A percentile compares a stretch with the other conserved stretches of the same genome.
phyloP scores from a whole-genome alignment of 2,888 invertebrate genomes.

The Eutolmus rufibarbis region DNA sequence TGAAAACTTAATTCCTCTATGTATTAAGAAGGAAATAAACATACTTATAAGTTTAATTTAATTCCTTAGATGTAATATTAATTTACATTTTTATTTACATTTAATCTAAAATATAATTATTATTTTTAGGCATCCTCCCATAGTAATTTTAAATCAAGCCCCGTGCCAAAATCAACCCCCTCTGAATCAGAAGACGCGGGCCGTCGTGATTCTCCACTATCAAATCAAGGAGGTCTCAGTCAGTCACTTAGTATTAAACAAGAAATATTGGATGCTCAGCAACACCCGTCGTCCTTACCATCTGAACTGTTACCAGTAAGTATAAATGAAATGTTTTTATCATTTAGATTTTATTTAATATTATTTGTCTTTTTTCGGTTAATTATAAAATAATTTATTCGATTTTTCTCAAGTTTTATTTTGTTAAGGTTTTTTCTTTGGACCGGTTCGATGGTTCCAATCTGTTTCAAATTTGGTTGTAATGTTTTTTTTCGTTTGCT shows the following conservation, averaged over 20 bases:
- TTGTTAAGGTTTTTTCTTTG: constrained; percentile 65
- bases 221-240: constrained; percentile 59
- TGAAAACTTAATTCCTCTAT: neutral
- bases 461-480: constrained; percentile 47
- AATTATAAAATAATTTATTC: neutral
- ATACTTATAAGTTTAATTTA: neutral
- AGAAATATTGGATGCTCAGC: constrained; percentile 62
- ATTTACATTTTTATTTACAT: neutral
- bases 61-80: neutral
- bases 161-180: constrained; percentile 72
- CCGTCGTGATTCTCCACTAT: constrained; percentile 61
- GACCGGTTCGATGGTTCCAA: constrained; percentile 64
- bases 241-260: constrained; percentile 64
- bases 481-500: constrained; percentile 43
- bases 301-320: constrained; percentile 63
- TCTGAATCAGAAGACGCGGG: constrained; percentile 63
- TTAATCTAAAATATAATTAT: neutral
- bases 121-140: constrained; percentile 67
- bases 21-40: neutral
- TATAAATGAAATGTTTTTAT: constrained; percentile 37
- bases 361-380: constrained; percentile 1
- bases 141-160: constrained; percentile 73
- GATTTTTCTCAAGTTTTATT: constrained; percentile 49
- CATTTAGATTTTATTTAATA: neutral
- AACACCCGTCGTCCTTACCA: constrained; percentile 59